Evolutionary conservation across 2,113 vertebrate genomes (phyloP).

Genomic region (Drymodes brunneopygia): DNA sequence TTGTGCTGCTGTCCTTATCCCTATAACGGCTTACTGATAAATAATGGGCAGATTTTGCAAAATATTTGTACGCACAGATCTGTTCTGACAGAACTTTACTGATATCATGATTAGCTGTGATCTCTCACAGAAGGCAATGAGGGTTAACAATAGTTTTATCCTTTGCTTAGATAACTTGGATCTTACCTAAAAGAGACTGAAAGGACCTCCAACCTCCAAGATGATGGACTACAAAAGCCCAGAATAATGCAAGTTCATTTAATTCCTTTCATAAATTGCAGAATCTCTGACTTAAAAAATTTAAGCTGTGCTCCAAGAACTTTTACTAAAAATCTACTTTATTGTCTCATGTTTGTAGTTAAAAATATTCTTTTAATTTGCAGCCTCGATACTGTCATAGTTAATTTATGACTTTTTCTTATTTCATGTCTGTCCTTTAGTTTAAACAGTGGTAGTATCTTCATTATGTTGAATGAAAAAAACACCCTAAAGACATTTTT

Average conservation of each 20-base stretch:
- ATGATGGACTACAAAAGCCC: fast-evolving
- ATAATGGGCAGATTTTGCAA: neutral
- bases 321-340: neutral
- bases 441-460: neutral
- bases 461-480: neutral
- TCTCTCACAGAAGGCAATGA: neutral
- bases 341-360: neutral
- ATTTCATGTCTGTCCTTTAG: neutral
- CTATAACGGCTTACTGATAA: neutral
- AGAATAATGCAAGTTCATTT: neutral
- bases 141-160: neutral
- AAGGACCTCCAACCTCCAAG: neutral
- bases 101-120: neutral
- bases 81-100: neutral
- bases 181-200: neutral
- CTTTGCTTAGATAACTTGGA: neutral
- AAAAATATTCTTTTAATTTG: neutral
- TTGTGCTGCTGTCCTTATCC: neutral
- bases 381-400: neutral
- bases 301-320: neutral
- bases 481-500: neutral
- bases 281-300: neutral
- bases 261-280: neutral
- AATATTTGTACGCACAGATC: neutral
- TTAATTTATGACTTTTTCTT: neutral